Percentiles rank a stretch among this genome's conserved stretches.
These are phyloP conservation scores for Tiaroga cobitis DNA, from an alignment of 2,797 vertebrate genomes.

Conservation along the genomic window DNA sequence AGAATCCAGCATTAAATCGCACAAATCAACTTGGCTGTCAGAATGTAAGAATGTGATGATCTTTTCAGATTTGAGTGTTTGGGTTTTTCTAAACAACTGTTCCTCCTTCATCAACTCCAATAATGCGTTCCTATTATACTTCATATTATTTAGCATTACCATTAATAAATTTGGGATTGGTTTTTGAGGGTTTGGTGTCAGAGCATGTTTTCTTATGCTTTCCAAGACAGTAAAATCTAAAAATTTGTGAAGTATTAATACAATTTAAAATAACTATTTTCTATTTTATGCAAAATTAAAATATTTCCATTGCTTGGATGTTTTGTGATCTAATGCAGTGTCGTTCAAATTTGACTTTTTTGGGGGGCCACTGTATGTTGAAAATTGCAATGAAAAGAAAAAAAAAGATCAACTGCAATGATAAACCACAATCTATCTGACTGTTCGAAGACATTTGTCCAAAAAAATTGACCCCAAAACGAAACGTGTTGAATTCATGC, in stretches of 20 bases:
- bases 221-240: neutral
- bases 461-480: too few relatives aligned
- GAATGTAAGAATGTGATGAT: neutral
- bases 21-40: conserved; percentile 1
- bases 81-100: neutral
- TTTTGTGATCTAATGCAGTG: neutral
- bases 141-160: neutral
- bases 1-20: conserved; percentile 6
- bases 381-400: neutral
- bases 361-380: neutral
- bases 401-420: neutral
- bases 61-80: neutral
- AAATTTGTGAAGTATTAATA: neutral
- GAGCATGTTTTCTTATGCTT: neutral
- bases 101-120: neutral
- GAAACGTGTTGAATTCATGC: neutral
- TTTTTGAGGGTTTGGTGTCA: neutral
- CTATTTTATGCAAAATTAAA: neutral
- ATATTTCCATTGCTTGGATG: neutral
- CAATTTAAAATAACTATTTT: neutral
- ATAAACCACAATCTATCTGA: neutral
- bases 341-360: neutral
- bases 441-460: neutral
- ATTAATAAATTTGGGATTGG: neutral
- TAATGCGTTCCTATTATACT: neutral